phyloP scores from a whole-genome alignment of 2,797 vertebrate species.

The Argyrosomus regius region DNA sequence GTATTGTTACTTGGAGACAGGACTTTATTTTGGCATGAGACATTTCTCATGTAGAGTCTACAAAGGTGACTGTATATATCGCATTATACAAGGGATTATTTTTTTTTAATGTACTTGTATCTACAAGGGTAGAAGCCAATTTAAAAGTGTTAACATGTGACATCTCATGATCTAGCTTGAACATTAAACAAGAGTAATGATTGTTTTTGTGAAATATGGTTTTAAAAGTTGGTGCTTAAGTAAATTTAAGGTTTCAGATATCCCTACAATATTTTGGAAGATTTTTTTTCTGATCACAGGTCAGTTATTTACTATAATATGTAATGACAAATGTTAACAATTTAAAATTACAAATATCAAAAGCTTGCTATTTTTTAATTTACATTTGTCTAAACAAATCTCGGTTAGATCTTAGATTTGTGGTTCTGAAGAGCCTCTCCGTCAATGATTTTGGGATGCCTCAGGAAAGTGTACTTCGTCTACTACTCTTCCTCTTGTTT shows the following conservation, averaged over 20 bases:
- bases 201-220: not conserved
- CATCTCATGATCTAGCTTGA: not conserved
- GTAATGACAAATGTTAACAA: not conserved
- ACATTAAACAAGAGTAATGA: not conserved
- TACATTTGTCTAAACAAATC: not conserved
- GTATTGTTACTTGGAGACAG: not conserved
- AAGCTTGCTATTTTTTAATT: not conserved
- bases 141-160: not conserved
- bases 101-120: not conserved
- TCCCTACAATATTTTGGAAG: not conserved
- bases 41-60: not conserved
- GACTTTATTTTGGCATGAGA: not conserved
- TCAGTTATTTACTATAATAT: not conserved
- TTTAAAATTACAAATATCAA: not conserved
- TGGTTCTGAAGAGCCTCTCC: not conserved
- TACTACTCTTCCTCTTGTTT: not conserved
- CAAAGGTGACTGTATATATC: not conserved
- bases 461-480: not conserved
- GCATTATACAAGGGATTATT: not conserved
- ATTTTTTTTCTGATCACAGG: constrained; percentile 7
- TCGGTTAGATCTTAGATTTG: not conserved
- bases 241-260: not conserved
- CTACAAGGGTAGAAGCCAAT: not conserved
- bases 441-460: not conserved
- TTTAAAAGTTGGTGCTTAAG: not conserved